These are phyloP conservation scores for Odontothrips loti DNA, from an alignment of 2,888 invertebrate genomes.

Conservation along the genomic window DNA sequence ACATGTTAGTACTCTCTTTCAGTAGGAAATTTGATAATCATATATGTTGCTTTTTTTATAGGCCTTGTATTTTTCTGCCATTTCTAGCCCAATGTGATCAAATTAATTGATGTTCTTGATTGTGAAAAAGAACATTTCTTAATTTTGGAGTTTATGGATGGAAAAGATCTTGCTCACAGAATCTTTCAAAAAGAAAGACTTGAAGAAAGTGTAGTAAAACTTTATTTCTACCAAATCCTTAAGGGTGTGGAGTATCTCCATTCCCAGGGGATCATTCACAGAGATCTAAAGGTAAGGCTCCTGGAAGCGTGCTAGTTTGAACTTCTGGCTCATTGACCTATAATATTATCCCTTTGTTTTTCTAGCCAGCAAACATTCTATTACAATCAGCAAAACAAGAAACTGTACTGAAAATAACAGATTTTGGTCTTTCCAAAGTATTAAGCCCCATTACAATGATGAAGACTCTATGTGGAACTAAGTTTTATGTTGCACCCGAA, in stretches of 20 bases:
- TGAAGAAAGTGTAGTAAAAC: background rate
- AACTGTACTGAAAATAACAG: background rate
- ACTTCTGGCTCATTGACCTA: background rate
- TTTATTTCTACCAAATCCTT: background rate
- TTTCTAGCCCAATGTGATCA: background rate
- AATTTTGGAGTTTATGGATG: background rate
- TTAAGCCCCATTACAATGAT: background rate
- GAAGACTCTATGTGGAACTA: background rate
- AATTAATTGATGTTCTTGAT: background rate
- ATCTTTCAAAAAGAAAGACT: background rate
- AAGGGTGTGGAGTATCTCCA: background rate
- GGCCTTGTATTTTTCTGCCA: background rate
- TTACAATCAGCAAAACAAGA: background rate
- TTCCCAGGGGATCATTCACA: background rate
- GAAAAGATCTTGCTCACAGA: background rate
- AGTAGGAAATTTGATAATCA: background rate
- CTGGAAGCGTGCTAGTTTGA: background rate
- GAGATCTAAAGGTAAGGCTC: background rate
- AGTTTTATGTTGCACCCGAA: background rate
- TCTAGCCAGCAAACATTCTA: background rate
- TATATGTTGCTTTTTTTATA: background rate
- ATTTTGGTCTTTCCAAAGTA: background rate
- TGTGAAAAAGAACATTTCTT: background rate
- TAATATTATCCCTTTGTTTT: background rate
- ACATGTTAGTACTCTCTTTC: background rate